Base-by-base conservation (phyloP, 2,113 vertebrate genomes). In the Lates calcarifer region DNA sequence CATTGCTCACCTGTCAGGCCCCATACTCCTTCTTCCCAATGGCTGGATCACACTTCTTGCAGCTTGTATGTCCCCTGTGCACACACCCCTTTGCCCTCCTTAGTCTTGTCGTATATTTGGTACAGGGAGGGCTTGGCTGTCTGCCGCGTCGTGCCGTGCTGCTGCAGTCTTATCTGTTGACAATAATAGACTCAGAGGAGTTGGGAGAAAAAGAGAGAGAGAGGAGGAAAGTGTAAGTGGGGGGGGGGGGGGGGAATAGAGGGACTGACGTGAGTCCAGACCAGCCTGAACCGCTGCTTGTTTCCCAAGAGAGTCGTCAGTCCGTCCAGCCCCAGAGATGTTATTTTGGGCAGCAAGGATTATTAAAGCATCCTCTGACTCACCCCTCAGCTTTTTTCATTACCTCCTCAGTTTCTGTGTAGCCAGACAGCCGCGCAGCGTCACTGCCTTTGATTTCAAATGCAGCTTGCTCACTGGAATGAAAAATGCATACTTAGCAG, bases 401-500 rank as follows among this genome's bases (percentile, higher is more conserved):
- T 91, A 91, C 87, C 85, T 84, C 85, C 70, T 79, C 70, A 65
- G 74, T 89, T 80, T 89, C 56, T 82, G 62, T 79, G 78, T 28
- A 84, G 82, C 82, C 87, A 91, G 87, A 93, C 84, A 93, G 84
- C 80, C 74, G 45, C 28, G 72, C 77, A 89, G 81, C 85, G 18
- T 89, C 71, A 82, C 89, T 71, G 64, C 76, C 84, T 91, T 92
- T 94, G 90, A 94, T 93, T 94, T 90, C 55, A 70, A 91, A 94
- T 91, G 86, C 91, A 90, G 86, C 74, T 47, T 81, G 68, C 83
- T 91, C 89, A 81, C 88, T 81, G 85, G 83, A 82, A 93, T 92
- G 87, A 94, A 94, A 94, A 94, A 91, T 92, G 92, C 92, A 91
- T 85, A 90, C 87, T 92, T 92, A 84, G 94, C 93, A 94, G 84